Conservation (phyloP, 35 echinoderm and acorn worm genomes). For the Patiria miniata region DNA sequence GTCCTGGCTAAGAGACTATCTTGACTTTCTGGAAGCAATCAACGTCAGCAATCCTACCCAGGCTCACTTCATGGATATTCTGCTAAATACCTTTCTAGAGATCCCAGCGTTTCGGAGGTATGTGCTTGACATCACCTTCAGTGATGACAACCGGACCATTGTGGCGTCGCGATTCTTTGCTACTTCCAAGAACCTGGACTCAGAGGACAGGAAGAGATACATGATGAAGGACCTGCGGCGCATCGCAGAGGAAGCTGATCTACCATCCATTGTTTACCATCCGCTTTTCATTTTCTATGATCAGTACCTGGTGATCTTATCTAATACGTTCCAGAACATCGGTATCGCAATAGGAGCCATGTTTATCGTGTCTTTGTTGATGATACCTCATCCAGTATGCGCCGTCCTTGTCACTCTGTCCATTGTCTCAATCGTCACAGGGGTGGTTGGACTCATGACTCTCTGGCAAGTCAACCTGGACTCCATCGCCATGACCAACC, state of each 20-base stretch:
- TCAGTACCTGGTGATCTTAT: slow-evolving; percentile 30
- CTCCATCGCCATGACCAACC: too few species aligned
- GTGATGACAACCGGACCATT: too few species aligned
- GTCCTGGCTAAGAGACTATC: slow-evolving; percentile 65
- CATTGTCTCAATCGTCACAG: too few species aligned
- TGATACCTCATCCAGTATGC: slow-evolving; percentile 56
- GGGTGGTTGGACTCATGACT: too few species aligned
- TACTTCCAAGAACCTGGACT: slow-evolving; percentile 8
- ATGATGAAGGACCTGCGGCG: too few species aligned
- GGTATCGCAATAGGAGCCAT: slow-evolving; percentile 60
- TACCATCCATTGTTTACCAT: slow-evolving; percentile 33
- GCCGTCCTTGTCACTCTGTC: slow-evolving; percentile 36
- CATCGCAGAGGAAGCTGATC: too few species aligned
- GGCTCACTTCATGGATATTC: neutral
- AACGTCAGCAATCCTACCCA: neutral
- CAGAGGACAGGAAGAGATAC: too few species aligned
- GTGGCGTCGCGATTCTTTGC: slow-evolving; percentile 53
- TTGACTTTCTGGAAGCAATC: neutral
- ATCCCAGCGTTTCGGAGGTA: slow-evolving; percentile 22
- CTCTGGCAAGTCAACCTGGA: too few species aligned
- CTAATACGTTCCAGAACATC: slow-evolving; percentile 64
- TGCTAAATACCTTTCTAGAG: slow-evolving; percentile 32
- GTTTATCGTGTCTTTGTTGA: slow-evolving; percentile 55
- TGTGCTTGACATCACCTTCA: too few species aligned
- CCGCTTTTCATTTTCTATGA: slow-evolving; percentile 49